Base-by-base conservation (phyloP, 1,140 invertebrate genomes). In the Drosophila tani region DNA sequence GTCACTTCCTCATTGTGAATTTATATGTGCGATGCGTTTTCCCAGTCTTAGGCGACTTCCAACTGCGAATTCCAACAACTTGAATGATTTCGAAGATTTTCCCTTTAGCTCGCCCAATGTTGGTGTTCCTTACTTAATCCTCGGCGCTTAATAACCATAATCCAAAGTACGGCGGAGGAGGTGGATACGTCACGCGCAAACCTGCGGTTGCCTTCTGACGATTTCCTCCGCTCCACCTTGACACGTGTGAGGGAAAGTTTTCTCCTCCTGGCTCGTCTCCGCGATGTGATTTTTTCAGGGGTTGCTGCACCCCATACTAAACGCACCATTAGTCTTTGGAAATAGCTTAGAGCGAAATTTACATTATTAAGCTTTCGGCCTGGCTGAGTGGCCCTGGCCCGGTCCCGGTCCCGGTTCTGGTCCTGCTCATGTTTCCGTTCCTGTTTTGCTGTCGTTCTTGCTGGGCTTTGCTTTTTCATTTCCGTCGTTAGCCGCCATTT, bases 281-380 rank as follows among this genome's bases (percentile, higher is more conserved):
- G 21, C 40, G 15, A 55, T 80, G 32, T 68, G 58, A 57, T 70
- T 70, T 71, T 65, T 53, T 68, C 58, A 43, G 79, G 80, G 84
- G 78, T 75, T 79, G 84, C 64, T 70, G 32, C 59, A 70, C 38
- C 60, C 56, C 41, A 62, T 49, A 79, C 83, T 90, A 85, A 90
- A 90, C 85, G 85, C 81, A 77, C 86, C 85, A 90, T 90, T 90
- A 90, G 85, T 90, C 85, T 90, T 90, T 90, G 82, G 82, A 90
- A 90, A 90, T 90, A 85, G 85, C 85, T 90, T 90, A 90, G 82
- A 91, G 79, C 53, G 65, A 85, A 90, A 90, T 90, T 90, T 90
- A 90, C 85, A 90, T 90, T 90, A 90, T 90, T 90, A 90, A 90
- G 85, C 85, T 90, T 73, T 82, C 57, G 75, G 56, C 77, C 67